These are phyloP conservation scores for Percopsis transmontana DNA, from an alignment of 2,113 vertebrate species.

Conservation along the genomic window DNA sequence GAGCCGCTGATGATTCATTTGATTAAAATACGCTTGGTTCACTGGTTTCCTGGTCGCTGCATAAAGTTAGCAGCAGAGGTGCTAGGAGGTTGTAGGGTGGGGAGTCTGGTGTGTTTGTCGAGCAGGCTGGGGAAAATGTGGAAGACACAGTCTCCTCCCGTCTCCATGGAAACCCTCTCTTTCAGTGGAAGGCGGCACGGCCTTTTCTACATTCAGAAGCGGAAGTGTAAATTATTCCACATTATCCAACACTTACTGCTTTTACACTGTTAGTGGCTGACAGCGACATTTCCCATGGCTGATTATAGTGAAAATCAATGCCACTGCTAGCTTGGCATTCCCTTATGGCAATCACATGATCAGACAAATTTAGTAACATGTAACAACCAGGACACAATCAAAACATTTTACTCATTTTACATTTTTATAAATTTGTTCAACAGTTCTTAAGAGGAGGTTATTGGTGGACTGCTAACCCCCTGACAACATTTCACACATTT, in stretches of 20 bases:
- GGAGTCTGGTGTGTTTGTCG: conserved; percentile 52
- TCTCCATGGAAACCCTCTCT: conserved; percentile 79
- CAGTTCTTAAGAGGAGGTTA: not conserved
- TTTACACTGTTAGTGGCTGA: conserved; percentile 8
- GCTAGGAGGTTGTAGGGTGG: conserved; percentile 36
- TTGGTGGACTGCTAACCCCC: not conserved
- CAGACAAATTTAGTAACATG: not conserved
- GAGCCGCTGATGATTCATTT: conserved; percentile 19
- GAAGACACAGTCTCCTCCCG: conserved; percentile 73
- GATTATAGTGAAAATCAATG: conserved; percentile 17
- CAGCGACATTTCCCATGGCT: conserved; percentile 4
- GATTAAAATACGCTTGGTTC: conserved; percentile 10
- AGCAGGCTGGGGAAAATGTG: conserved; percentile 67
- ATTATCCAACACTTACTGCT: conserved; percentile 41
- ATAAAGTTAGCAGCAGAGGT: conserved; percentile 48
- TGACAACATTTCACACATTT: not conserved
- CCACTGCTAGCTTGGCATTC: not conserved
- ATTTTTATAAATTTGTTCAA: no score
- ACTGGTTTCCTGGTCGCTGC: conserved; percentile 30
- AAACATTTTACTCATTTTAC: no score
- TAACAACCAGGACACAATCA: no score
- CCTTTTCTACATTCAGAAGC: conserved; percentile 54
- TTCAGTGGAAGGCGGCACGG: conserved; percentile 62
- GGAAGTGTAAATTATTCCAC: conserved; percentile 55
- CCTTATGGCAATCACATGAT: not conserved